Base-by-base conservation (phyloP, 2,888 invertebrate genomes). In the Timema podura region DNA sequence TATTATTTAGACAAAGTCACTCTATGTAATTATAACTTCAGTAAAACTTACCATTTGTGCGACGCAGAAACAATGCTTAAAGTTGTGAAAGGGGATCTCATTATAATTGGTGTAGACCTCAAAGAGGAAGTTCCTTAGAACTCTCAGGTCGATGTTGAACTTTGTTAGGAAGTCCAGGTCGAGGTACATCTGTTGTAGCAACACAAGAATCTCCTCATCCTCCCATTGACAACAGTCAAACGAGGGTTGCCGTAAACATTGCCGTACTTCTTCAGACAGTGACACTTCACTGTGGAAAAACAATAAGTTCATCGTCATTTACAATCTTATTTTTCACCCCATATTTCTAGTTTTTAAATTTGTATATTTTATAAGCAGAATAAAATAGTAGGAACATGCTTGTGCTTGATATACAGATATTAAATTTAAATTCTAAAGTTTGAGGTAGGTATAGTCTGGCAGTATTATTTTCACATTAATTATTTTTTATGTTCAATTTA, bases 51-150 rank as follows among this genome's bases (percentile, higher is more conserved):
- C 92, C 92, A 93, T 93, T 84, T 93, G 93, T 72, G 92, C 88
- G 74, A 93, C 93, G 83, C 92, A 92, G 82, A 93, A 93, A 81
- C 91, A 92, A 79, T 93, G 93, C 75, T 92, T 86, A 82, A 93
- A 93, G 83, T 93, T 93, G 82, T 93, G 93, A 82, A 93, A 93
- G 73, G 92, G 92, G 79, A 93, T 92, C 82, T 91, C 91, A 82
- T 92, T 90, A 84, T 93, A 93, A 80, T 90, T 89, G 80, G 90
- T 90, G 82, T 90, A 91, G 76, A 89, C 88, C 81, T 89, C 89
- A 79, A 89, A 90, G 68, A 91, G 85, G 83, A 91, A 91, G 80
- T 88, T 88, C 74, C 89, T 84, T 75, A 91, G 82, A 70, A 86
- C 88, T 72, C 85, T 83, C 77, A 89, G 84, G 78, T 91, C 88